Conservation (phyloP, 1,140 invertebrate species). For the Drosophila ananassae region DNA sequence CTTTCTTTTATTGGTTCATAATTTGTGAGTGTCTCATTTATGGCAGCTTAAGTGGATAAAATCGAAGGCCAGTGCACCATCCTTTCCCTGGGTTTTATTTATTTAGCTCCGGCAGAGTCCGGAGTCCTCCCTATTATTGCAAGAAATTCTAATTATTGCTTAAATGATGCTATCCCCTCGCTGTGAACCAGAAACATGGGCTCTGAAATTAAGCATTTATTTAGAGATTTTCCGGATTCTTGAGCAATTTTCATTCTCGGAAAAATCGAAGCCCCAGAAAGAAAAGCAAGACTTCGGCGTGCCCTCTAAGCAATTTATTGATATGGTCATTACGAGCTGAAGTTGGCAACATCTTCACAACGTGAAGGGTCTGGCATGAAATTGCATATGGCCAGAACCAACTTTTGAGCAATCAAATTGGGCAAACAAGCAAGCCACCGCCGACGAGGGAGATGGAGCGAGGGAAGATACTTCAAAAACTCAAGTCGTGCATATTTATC, state of each 20-base stretch:
- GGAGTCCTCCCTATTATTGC: background rate
- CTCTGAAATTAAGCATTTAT: background rate
- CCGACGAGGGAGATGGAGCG: background rate
- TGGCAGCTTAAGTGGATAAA: conserved; percentile 49
- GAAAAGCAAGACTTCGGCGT: background rate
- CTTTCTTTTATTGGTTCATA: conserved; percentile 46
- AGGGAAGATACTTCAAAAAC: conserved; percentile 54
- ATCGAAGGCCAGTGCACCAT: conserved; percentile 10
- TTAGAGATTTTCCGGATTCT: background rate
- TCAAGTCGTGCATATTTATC: conserved; percentile 79
- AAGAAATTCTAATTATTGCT: conserved; percentile 9
- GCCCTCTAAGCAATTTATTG: conserved; percentile 51
- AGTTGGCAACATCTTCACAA: conserved; percentile 52
- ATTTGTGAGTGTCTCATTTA: conserved; percentile 50
- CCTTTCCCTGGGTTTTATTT: background rate
- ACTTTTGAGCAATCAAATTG: conserved; percentile 80
- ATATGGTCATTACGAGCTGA: conserved; percentile 68
- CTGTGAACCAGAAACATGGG: background rate
- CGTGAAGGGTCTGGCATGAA: conserved; percentile 35
- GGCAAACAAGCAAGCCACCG: conserved; percentile 51
- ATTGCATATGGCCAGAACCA: conserved; percentile 67
- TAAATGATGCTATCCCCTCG: background rate
- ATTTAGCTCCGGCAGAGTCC: background rate
- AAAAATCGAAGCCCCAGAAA: conserved; percentile 33
- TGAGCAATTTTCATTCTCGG: conserved; percentile 5